Percentiles rank a stretch among this genome's conserved stretches.
Evolutionary conservation across 2,113 vertebrate species (phyloP).

Genomic region (Oncorhynchus masou): DNA sequence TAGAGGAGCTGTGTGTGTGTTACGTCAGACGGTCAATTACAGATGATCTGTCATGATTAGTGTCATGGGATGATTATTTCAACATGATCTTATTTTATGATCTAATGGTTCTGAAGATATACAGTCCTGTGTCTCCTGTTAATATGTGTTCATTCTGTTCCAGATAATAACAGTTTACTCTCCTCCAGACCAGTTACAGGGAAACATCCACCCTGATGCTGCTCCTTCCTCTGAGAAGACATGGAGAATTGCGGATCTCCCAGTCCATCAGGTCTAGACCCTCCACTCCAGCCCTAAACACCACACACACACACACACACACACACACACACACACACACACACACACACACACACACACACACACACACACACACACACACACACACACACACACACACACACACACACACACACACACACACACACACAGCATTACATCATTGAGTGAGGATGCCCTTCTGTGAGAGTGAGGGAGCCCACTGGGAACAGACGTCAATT

Average conservation of each 20-base stretch:
- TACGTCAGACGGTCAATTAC: constrained; percentile 54
- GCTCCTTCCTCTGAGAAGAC: neutral
- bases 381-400: too few relatives aligned
- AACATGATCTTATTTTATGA: constrained; percentile 68
- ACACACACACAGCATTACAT: constrained; percentile 20
- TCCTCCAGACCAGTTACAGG: neutral
- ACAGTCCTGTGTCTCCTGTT: constrained; percentile 26
- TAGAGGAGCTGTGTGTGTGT: constrained; percentile 26
- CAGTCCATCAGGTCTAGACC: too few relatives aligned
- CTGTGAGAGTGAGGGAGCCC: constrained; percentile 24
- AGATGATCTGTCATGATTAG: constrained; percentile 54
- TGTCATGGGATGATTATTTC: constrained; percentile 61
- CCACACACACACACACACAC: too few relatives aligned
- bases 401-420: too few relatives aligned
- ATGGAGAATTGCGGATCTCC: neutral
- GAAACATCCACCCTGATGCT: neutral
- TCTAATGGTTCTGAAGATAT: constrained; percentile 57
- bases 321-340: too few relatives aligned
- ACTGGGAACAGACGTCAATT: constrained; percentile 57
- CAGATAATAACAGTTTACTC: too few relatives aligned
- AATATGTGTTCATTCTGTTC: constrained; percentile 4
- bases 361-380: too few relatives aligned
- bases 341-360: too few relatives aligned
- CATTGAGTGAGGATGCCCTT: constrained; percentile 58
- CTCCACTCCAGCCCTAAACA: too few relatives aligned